These are phyloP conservation scores for Drosophila fulvimacula DNA, from an alignment of 2,888 invertebrate genomes.

Conservation along the genomic window DNA sequence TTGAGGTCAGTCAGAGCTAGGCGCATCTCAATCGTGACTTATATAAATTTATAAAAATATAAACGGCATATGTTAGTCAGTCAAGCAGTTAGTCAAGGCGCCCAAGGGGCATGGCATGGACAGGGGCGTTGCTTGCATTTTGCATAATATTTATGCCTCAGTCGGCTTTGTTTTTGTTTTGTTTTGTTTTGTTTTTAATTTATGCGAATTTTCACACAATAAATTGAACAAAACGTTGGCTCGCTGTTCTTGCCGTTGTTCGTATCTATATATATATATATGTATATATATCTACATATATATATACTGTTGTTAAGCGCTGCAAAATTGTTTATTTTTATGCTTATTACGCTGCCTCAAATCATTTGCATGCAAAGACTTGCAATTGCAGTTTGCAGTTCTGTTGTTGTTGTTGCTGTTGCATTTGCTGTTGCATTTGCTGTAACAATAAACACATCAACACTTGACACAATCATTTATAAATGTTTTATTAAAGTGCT, in stretches of 20 bases:
- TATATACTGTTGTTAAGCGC: slow-evolving; percentile 45
- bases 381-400: slow-evolving; percentile 45
- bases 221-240: slow-evolving; percentile 77
- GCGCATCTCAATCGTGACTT: slow-evolving; percentile 69
- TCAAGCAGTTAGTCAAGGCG: slow-evolving; percentile 2
- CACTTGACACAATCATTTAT: slow-evolving; percentile 78
- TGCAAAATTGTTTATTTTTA: slow-evolving; percentile 74
- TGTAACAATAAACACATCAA: slow-evolving; percentile 75
- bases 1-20: slow-evolving; percentile 61
- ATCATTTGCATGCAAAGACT: slow-evolving; percentile 70
- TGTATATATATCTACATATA: slow-evolving; percentile 1
- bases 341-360: slow-evolving; percentile 71
- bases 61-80: slow-evolving; percentile 40
- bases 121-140: slow-evolving; percentile 61
- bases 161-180: slow-evolving; percentile 37
- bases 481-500: slow-evolving; percentile 69
- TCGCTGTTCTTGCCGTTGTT: slow-evolving; percentile 22
- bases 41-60: slow-evolving; percentile 46
- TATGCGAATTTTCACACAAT: slow-evolving; percentile 81
- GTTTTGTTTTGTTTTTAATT: slow-evolving; percentile 56
- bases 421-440: slow-evolving; percentile 21
- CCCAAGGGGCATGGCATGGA: slow-evolving; percentile 5
- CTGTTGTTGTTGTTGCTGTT: slow-evolving; percentile 9
- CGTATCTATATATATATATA: slow-evolving; percentile 6
- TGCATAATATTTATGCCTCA: slow-evolving; percentile 78